Base-by-base conservation (phyloP, 2,888 invertebrate genomes). In the Drosophila pseudotalamancana region DNA sequence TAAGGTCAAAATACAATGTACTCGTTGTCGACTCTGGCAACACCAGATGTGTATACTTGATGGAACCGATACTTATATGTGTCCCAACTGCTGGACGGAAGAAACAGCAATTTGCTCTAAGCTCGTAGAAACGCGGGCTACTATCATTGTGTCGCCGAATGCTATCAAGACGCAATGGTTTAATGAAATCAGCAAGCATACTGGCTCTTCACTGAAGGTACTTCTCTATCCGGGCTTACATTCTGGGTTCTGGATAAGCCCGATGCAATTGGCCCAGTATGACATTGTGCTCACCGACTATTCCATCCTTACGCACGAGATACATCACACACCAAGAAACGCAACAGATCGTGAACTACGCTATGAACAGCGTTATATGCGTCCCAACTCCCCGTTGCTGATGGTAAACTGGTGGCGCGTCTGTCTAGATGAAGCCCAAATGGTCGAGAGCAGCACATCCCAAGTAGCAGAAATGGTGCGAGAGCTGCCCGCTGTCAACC, bases 381-480 rank as follows among this genome's bases (percentile, higher is more conserved):
- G 93, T 0, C 92, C 93, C 1, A 94, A 94, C 0, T 94, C 95
- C 40, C 95, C 96, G 0, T 89, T 96, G n/a, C 90, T 93, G 0
- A 93, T 93, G 83, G 92, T 96, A 1, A 91, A 94, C 45, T 96
- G 95, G 95, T 96, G 96, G 96, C 92, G 96, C 55, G 92, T 96
- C 49, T 94, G 95, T 85, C 90, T 96, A 21, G 96, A 96, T 90
- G 96, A 96, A 91, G 96, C 96, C 4, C 96, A 96, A 92, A 94
- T 95, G 93, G 95, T 96, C 0, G 95, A 96, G 84, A 92, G 93
- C 45, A 92, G 92, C 3, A 91, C 92, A 0, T 92, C 93, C 1
- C 92, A 93, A 83, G 93, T 94, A 1, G 93, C 95, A 0, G 92
- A 93, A 76, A 78, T 91, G 80, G 90, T 89, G 1, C 77, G 86